These are phyloP conservation scores for Oscheius sp. DNA, from an alignment of 2,888 invertebrate species.

Conservation along the genomic window DNA sequence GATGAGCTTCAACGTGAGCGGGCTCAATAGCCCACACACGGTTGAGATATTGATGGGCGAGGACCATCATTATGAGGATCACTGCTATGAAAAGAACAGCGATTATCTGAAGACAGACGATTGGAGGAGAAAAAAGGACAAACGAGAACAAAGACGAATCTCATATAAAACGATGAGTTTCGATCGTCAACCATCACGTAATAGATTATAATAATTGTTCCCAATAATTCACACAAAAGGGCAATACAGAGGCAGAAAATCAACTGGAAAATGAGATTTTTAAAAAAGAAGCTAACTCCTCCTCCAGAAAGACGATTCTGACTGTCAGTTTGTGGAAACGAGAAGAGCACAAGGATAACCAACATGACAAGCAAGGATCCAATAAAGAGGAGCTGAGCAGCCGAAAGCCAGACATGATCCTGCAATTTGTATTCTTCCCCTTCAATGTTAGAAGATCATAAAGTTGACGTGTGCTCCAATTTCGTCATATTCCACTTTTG, in stretches of 20 bases:
- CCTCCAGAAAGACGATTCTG: constrained; percentile 1
- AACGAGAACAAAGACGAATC: constrained; percentile 10
- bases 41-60: constrained; percentile 14
- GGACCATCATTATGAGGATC: constrained; percentile 10
- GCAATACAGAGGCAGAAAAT: constrained; percentile 12
- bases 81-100: neutral
- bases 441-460: neutral
- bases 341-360: constrained; percentile 3
- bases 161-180: constrained; percentile 3
- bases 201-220: neutral
- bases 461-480: neutral
- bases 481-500: neutral
- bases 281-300: neutral
- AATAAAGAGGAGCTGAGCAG: constrained; percentile 17
- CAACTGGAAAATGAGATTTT: neutral
- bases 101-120: neutral
- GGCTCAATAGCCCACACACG: constrained; percentile 13
- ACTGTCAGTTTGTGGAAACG: neutral
- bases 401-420: constrained; percentile 19
- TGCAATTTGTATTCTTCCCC: too few relatives aligned
- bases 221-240: neutral
- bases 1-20: neutral
- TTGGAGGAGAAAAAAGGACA: neutral
- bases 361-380: neutral
- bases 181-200: constrained; percentile 20